These are phyloP conservation scores for Pachyuromys duprasi DNA, from an alignment of 2,797 vertebrate species.

Conservation along the genomic window DNA sequence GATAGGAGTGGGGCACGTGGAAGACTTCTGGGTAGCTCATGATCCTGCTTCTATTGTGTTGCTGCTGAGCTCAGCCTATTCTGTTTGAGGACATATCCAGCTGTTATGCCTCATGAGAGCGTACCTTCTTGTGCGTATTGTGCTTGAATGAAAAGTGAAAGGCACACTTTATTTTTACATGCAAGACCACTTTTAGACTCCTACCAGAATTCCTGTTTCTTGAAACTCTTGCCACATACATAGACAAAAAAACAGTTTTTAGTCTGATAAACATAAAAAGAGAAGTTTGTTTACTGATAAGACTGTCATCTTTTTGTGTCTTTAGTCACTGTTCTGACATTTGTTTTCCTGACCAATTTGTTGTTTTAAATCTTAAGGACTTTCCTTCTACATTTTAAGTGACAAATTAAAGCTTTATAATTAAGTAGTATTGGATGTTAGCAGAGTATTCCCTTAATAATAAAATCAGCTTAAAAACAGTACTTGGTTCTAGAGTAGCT, in stretches of 20 bases:
- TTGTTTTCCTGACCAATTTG: conserved; percentile 37
- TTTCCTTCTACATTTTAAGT: conserved; percentile 39
- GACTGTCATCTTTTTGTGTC: not conserved
- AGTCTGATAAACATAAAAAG: not conserved
- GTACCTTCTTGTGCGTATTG: not conserved
- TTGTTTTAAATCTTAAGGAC: not conserved
- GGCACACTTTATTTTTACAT: not conserved
- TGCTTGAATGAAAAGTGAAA: not conserved
- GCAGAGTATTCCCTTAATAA: not conserved
- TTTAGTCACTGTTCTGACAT: not conserved
- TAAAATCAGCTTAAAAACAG: not conserved
- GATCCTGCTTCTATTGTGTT: not conserved
- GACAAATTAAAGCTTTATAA: conserved; percentile 17
- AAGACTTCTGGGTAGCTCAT: not conserved
- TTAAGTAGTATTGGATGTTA: not conserved
- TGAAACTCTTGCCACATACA: not conserved
- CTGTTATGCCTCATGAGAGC: not conserved
- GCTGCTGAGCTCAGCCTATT: not conserved
- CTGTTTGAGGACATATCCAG: not conserved
- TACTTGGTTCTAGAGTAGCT: not conserved
- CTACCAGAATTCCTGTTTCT: not conserved
- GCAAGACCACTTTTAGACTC: not conserved
- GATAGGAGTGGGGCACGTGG: not conserved
- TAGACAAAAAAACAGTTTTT: not conserved
- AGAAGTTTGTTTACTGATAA: not conserved